phyloP scores from a whole-genome alignment of 2,888 invertebrate species.

The Conomelus anceps region DNA sequence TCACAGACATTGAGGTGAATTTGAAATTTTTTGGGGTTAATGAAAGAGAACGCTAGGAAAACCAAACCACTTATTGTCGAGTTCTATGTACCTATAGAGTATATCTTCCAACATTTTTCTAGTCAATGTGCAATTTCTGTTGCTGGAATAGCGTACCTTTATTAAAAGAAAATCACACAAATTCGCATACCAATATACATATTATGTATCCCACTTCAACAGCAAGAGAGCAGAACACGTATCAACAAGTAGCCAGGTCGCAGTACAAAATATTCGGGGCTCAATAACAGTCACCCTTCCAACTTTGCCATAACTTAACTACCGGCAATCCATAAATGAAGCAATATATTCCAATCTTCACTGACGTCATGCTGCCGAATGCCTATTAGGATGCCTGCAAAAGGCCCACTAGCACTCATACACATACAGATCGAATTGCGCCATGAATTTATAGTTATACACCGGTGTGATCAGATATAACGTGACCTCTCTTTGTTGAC shows the following conservation, averaged over 20 bases:
- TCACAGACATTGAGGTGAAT: too few species aligned
- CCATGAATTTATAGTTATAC: neutral
- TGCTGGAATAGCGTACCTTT: too few species aligned
- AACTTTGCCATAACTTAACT: neutral
- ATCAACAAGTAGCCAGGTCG: neutral
- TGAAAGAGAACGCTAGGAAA: too few species aligned
- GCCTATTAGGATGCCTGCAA: neutral
- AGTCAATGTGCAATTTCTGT: too few species aligned
- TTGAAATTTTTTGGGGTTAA: too few species aligned
- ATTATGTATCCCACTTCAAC: too few species aligned
- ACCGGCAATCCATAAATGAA: neutral
- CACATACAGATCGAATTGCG: neutral
- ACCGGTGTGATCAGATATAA: neutral
- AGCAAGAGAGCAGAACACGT: neutral
- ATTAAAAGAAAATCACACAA: too few species aligned
- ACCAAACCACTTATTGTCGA: too few species aligned
- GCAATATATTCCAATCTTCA: neutral
- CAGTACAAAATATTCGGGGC: neutral
- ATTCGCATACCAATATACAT: too few species aligned
- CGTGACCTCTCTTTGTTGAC: neutral
- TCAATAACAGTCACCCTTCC: neutral
- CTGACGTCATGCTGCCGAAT: neutral
- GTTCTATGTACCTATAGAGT: too few species aligned
- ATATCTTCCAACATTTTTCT: too few species aligned
- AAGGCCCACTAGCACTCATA: too few species aligned